phyloP scores from a whole-genome alignment of 2,113 vertebrate species.

The Empidonax alnorum region DNA sequence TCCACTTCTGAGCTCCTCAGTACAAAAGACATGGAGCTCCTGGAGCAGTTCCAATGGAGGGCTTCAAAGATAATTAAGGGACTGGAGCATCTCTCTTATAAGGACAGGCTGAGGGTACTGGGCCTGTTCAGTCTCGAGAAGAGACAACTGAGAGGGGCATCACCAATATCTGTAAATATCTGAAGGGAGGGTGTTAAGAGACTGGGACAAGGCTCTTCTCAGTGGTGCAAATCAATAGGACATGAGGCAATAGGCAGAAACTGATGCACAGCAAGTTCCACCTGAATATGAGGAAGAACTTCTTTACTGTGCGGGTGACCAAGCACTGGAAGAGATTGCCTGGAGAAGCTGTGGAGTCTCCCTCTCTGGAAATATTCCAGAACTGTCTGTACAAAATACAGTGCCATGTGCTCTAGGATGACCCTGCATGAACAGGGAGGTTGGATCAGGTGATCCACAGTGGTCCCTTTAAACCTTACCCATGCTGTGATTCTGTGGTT shows the following conservation, averaged over 20 bases:
- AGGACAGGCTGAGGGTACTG: not conserved
- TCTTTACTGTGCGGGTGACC: not conserved
- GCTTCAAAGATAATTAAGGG: not conserved
- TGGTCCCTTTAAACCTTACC: not conserved
- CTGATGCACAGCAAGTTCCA: not conserved
- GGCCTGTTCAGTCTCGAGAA: not conserved
- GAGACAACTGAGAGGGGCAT: not conserved
- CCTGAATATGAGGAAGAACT: not conserved
- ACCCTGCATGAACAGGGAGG: not conserved
- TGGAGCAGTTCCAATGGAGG: not conserved
- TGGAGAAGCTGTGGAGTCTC: not conserved
- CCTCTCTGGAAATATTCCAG: not conserved
- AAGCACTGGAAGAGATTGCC: not conserved
- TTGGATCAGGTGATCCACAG: not conserved
- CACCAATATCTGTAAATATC: not conserved
- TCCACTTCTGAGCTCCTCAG: not conserved
- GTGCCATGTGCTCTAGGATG: not conserved
- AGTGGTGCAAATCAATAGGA: not conserved
- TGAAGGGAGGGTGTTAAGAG: not conserved
- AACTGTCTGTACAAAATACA: not conserved
- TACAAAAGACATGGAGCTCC: not conserved
- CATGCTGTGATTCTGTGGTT: not conserved
- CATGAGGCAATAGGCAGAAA: not conserved
- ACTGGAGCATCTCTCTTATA: not conserved
- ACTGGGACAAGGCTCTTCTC: not conserved